Conservation (phyloP, 2,113 vertebrate species). For the Agapornis roseicollis region DNA sequence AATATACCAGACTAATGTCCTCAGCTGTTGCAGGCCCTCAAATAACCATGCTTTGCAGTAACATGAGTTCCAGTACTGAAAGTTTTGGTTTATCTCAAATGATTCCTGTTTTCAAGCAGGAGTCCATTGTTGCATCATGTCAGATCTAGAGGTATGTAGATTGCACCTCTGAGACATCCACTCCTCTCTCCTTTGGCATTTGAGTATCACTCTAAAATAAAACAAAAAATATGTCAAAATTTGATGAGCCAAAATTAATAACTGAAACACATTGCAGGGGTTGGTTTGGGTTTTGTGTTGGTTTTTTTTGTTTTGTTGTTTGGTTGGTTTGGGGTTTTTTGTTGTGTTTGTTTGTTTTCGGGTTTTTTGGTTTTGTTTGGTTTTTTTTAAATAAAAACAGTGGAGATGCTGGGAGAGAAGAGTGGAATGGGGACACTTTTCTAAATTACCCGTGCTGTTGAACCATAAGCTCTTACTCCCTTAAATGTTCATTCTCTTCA, state of each 20-base stretch:
- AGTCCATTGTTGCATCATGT: neutral
- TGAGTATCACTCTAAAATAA: neutral
- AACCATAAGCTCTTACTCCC: neutral
- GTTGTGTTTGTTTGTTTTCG: neutral
- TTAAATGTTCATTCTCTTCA: neutral
- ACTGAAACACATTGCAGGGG: neutral
- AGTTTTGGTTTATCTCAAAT: neutral
- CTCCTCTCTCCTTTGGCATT: neutral
- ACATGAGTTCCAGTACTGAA: neutral
- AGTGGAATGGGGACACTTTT: neutral
- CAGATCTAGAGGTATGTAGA: conserved; percentile 25
- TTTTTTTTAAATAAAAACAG: neutral
- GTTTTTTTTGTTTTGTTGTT: neutral
- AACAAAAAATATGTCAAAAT: neutral
- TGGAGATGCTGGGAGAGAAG: neutral
- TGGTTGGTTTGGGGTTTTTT: neutral
- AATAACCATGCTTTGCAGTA: neutral
- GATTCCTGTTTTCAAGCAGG: neutral
- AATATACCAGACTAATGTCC: neutral
- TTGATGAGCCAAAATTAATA: neutral
- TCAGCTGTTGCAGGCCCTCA: neutral
- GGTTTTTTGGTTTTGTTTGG: neutral
- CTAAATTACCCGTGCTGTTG: neutral
- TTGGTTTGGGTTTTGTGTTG: neutral
- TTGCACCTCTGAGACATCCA: neutral